Conservation (phyloP, 1,140 invertebrate species). For the Frieseomelitta varia region DNA sequence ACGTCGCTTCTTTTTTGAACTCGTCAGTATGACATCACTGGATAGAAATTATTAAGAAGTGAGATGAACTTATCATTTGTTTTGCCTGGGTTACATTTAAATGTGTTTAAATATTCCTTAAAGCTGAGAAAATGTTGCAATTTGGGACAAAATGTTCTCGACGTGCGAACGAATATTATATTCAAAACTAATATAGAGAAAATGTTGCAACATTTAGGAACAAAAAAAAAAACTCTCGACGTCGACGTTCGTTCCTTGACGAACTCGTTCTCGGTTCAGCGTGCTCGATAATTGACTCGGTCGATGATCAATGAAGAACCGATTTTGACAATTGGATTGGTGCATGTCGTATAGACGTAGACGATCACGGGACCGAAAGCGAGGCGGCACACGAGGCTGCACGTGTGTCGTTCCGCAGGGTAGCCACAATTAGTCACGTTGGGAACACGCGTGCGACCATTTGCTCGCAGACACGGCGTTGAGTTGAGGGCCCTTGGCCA, state of each 20-base stretch:
- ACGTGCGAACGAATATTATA: too few relatives aligned
- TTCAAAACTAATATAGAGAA: too few relatives aligned
- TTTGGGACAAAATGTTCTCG: too few relatives aligned
- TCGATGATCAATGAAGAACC: conserved; percentile 37
- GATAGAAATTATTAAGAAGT: too few relatives aligned
- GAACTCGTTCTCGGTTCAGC: not conserved
- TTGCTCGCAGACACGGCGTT: not conserved
- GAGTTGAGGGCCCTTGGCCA: not conserved
- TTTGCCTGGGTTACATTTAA: too few relatives aligned
- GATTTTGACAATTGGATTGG: conserved; percentile 5
- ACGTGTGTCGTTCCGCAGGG: conserved; percentile 3
- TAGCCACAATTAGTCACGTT: conserved; percentile 38
- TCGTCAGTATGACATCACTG: too few relatives aligned
- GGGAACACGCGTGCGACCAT: conserved; percentile 12
- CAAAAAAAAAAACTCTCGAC: too few relatives aligned
- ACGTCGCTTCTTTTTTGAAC: too few relatives aligned
- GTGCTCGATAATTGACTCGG: conserved; percentile 44
- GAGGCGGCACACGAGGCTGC: conserved; percentile 1
- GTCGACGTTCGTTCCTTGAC: not conserved
- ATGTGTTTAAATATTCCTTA: too few relatives aligned
- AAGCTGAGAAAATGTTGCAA: too few relatives aligned
- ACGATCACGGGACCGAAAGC: not conserved
- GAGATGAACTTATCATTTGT: too few relatives aligned
- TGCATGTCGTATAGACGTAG: not conserved
- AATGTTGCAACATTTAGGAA: too few relatives aligned